These are phyloP conservation scores for Eupelmus urozonus DNA, from an alignment of 2,888 invertebrate genomes.

Conservation along the genomic window DNA sequence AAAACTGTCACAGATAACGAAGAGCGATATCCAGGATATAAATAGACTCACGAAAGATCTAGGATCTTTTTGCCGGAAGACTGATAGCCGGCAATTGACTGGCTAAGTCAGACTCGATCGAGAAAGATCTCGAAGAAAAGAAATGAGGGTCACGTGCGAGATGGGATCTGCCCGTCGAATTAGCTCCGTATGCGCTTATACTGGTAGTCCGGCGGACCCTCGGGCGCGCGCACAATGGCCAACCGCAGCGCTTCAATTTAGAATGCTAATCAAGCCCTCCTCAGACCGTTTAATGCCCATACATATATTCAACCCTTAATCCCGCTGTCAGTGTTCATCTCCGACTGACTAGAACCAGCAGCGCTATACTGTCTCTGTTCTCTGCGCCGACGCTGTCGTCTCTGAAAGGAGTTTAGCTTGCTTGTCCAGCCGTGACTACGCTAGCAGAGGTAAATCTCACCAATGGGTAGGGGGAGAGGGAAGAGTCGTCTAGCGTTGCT, in stretches of 20 bases:
- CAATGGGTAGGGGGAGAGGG: neutral
- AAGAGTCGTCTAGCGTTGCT: neutral
- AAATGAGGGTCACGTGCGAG: conserved; percentile 13
- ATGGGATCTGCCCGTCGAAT: neutral
- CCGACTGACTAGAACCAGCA: neutral
- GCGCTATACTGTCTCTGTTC: neutral
- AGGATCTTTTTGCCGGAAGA: too few relatives aligned
- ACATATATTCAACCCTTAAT: conserved; percentile 68
- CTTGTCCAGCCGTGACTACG: conserved; percentile 24
- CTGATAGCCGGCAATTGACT: too few relatives aligned
- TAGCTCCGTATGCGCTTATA: conserved; percentile 3
- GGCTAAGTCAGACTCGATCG: conserved; percentile 10
- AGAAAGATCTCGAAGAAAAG: conserved; percentile 30
- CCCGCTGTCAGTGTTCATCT: neutral
- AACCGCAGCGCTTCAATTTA: conserved; percentile 76
- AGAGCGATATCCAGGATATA: too few relatives aligned
- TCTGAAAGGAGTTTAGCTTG: conserved; percentile 53
- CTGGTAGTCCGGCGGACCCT: conserved; percentile 6
- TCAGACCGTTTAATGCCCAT: conserved; percentile 71
- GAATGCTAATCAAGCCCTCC: conserved; percentile 75
- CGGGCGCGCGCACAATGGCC: conserved; percentile 51
- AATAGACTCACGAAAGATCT: too few relatives aligned
- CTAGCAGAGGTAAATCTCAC: conserved; percentile 13
- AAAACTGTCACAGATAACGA: too few relatives aligned
- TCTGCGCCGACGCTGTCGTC: neutral